Evolutionary conservation across 2,888 invertebrate genomes (phyloP).

Genomic region (Drosophila planitibia): DNA sequence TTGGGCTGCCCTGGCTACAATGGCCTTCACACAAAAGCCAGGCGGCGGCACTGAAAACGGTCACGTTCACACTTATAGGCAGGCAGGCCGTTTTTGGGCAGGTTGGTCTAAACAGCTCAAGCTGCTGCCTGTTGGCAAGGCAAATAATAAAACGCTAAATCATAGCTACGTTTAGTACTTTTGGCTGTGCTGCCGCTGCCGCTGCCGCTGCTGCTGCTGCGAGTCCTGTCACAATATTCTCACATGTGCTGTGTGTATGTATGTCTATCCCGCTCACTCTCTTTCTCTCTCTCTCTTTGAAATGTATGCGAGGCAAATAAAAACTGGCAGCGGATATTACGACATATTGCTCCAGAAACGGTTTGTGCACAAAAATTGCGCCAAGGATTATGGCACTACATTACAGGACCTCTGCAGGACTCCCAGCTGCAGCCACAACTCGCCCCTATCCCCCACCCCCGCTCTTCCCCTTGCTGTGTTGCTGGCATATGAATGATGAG

Average conservation of each 20-base stretch:
- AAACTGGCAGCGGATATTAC: conserved; percentile 78
- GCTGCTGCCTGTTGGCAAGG: conserved; percentile 29
- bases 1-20: conserved; percentile 35
- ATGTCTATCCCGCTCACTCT: no score
- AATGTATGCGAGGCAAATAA: conserved; percentile 69
- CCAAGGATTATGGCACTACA: conserved; percentile 80
- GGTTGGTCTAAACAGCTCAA: conserved; percentile 8
- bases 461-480: conserved; percentile 9
- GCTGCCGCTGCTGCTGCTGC: conserved; percentile 10
- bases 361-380: conserved; percentile 73
- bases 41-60: conserved; percentile 45
- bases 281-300: conserved; percentile 30
- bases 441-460: neutral
- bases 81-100: conserved; percentile 16
- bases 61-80: conserved; percentile 53
- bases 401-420: conserved; percentile 56
- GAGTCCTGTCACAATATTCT: conserved; percentile 62
- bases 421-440: conserved; percentile 13
- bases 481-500: conserved; percentile 78
- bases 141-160: conserved; percentile 80
- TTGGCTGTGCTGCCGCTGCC: conserved; percentile 47
- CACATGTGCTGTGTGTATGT: conserved; percentile 56
- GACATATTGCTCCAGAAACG: conserved; percentile 74
- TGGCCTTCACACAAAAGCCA: conserved; percentile 21
- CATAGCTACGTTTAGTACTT: conserved; percentile 80